These are phyloP conservation scores for Himalopsyche phryganea DNA, from an alignment of 1,140 invertebrate species.

Conservation along the genomic window DNA sequence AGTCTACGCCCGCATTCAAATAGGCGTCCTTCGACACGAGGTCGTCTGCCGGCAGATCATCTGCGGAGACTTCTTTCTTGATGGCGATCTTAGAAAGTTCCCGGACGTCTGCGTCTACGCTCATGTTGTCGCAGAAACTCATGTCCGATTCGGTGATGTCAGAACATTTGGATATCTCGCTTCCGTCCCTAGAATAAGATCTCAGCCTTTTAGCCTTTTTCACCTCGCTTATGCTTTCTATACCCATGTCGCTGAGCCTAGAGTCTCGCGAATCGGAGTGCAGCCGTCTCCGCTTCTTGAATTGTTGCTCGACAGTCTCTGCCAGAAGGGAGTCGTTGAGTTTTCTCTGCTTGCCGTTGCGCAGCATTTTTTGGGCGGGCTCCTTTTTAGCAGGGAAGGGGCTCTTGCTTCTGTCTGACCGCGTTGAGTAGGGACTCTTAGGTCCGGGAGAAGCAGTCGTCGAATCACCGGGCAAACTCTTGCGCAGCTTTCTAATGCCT, in stretches of 20 bases:
- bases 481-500: constrained; percentile 42
- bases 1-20: constrained; percentile 47
- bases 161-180: constrained; percentile 55
- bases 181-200: constrained; percentile 55
- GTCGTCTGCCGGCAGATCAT: constrained; percentile 34
- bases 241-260: constrained; percentile 37
- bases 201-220: constrained; percentile 55
- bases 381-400: constrained; percentile 43
- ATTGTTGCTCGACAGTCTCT: constrained; percentile 50
- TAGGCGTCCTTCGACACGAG: constrained; percentile 49
- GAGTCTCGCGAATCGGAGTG: constrained; percentile 50
- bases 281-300: constrained; percentile 48
- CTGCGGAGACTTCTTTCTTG: constrained; percentile 35
- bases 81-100: constrained; percentile 34
- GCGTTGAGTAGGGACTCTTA: constrained; percentile 53
- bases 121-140: constrained; percentile 56
- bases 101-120: constrained; percentile 31
- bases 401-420: constrained; percentile 54
- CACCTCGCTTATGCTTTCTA: constrained; percentile 45
- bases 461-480: constrained; percentile 43
- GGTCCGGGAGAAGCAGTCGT: constrained; percentile 41
- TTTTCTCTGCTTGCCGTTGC: constrained; percentile 62
- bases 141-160: constrained; percentile 60
- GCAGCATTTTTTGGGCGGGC: constrained; percentile 51
- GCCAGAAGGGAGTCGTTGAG: constrained; percentile 52